Base-by-base conservation (phyloP, 2,113 vertebrate genomes). In the Tragulus kanchil region DNA sequence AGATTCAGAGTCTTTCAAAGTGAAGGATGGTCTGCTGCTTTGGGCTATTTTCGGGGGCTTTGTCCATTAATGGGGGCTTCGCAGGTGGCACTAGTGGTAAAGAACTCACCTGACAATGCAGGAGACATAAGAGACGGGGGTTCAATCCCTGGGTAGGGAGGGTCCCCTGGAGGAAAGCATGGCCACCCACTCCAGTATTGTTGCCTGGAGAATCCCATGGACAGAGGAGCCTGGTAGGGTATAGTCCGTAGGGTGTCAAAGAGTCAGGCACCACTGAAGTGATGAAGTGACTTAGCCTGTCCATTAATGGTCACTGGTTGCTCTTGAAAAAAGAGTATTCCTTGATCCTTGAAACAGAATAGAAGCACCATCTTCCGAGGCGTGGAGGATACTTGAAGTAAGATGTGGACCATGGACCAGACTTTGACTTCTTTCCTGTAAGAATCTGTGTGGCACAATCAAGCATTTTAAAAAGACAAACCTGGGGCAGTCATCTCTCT, bases 351-450 rank as follows among this genome's bases (percentile, higher is more conserved):
- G 36, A 67, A 45, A 67, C 4, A n/a, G 36, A 31, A 54, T 6
- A 45, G 67, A 79, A 56, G 28, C 0, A 8, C 26, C 62, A 21
- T 36, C 45, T 81, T 85, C 56, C 88, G 9, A 12, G 5, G 6
- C 56, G 48, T 85, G 31, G 67, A 45, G 69, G 15, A 19, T 3
- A 17, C 13, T 16, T 58, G 4, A 3, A 10, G 56, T n/a, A 42
- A 48, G 31, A 3, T 28, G 3, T 23, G 31, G 36, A 48, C 21
- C 8, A 0, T 1, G 8, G 42, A 2, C 42, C 15, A 71, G 28
- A 9, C 23, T 94, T 75, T 65, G 25, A 45, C 52, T 71, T 62
- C 56, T 52, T 75, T 52, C 25, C 28, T 78, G 13, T 62, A 8
- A 62, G 85, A 82, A 58, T 58, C 54, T 71, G 1, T 71, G 48